Evolutionary conservation across 2,888 invertebrate species (phyloP).

Genomic region (Quadroppia sp.): DNA sequence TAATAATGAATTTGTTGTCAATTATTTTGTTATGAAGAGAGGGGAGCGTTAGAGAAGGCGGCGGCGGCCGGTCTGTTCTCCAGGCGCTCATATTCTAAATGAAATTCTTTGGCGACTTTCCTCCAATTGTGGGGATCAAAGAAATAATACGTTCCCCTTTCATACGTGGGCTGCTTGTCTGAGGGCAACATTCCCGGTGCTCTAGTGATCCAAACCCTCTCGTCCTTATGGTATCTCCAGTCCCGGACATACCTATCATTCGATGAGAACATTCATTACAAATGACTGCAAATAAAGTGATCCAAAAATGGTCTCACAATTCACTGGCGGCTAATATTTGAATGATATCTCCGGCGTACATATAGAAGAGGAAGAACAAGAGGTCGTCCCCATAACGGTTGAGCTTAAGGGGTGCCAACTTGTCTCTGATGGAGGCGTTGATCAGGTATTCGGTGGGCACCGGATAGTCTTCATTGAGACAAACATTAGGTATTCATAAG

Average conservation of each 20-base stretch:
- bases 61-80: slow-evolving; percentile 71
- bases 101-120: slow-evolving; percentile 97
- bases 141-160: slow-evolving; percentile 98
- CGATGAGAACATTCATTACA: neutral
- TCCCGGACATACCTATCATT: slow-evolving; percentile 82
- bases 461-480: slow-evolving; percentile 64
- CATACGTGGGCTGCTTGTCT: slow-evolving; percentile 84
- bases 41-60: slow-evolving; percentile 12
- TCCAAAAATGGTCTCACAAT: slow-evolving; percentile 68
- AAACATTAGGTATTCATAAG: neutral
- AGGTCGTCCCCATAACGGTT: slow-evolving; percentile 98
- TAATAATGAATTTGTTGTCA: neutral
- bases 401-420: slow-evolving; percentile 88
- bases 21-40: neutral
- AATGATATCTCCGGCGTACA: slow-evolving; percentile 95
- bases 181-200: slow-evolving; percentile 89
- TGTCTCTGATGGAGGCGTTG: slow-evolving; percentile 89
- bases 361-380: slow-evolving; percentile 98
- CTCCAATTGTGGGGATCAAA: slow-evolving; percentile 99
- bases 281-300: neutral
- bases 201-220: slow-evolving; percentile 98
- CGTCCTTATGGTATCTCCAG: slow-evolving; percentile 99
- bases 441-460: slow-evolving; percentile 98
- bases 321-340: slow-evolving; percentile 96
- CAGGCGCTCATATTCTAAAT: slow-evolving; percentile 96